phyloP scores from a whole-genome alignment of 2,113 vertebrate species.

The Potamarius usumacintae region DNA sequence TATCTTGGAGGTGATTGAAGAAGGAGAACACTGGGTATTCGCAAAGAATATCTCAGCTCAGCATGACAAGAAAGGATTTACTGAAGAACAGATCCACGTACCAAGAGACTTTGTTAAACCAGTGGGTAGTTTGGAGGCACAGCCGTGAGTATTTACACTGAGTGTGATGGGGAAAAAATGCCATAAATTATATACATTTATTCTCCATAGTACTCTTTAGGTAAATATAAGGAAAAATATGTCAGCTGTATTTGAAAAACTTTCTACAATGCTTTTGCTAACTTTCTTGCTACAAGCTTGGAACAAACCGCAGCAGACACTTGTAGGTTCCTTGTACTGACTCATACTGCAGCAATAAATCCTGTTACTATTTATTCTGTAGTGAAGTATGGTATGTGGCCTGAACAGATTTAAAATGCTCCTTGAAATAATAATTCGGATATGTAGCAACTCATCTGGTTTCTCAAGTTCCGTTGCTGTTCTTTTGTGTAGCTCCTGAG shows the following conservation, averaged over 20 bases:
- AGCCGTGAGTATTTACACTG: slow-evolving; percentile 54
- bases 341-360: neutral
- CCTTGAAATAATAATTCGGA: too few species aligned
- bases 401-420: neutral
- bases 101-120: slow-evolving; percentile 53
- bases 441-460: slow-evolving; percentile 10
- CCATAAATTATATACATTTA: neutral
- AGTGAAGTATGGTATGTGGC: neutral
- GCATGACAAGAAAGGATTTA: neutral
- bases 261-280: neutral
- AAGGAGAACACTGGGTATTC: slow-evolving; percentile 46
- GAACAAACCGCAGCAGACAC: neutral
- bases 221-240: neutral
- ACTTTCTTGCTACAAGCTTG: neutral
- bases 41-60: slow-evolving; percentile 41
- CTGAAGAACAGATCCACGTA: slow-evolving; percentile 37
- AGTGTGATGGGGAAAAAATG: too few species aligned
- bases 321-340: neutral
- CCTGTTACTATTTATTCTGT: neutral
- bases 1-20: slow-evolving; percentile 46
- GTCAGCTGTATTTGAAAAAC: neutral
- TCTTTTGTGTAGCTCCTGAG: neutral
- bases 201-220: neutral
- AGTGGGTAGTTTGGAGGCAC: slow-evolving; percentile 49
- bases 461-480: neutral